Base-by-base conservation (phyloP, 2,888 invertebrate genomes). In the Drosophila niveifrons region DNA sequence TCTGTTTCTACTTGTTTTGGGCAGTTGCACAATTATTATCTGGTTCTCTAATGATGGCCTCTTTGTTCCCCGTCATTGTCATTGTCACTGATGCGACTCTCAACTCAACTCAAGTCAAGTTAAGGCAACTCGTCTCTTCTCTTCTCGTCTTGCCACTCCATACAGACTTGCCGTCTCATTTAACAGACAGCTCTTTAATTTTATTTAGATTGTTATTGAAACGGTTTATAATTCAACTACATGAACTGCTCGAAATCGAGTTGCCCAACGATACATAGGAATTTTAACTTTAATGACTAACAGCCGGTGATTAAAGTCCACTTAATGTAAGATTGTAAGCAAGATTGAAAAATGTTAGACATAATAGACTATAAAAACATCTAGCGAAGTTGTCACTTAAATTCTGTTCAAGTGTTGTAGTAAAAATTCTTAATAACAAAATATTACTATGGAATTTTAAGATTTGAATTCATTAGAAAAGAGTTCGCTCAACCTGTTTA, bases 161-260 rank as follows among this genome's bases (percentile, higher is more conserved):
- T n/a, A 23, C 23, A 47, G 59, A 66, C 66, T 73, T 51, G 47
- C 55, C 82, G 75, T 66, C 66, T 88, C 80, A 81, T 88, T 88
- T 82, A 79, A 81, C 82, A 76, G 43, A 65, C 64, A 66, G 63
- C 69, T 65, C 61, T 55, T 66, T 86, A 82, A 86, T 71, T 74
- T 67, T 44, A 65, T 82, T 82, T 74, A 71, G 68, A 87, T 84
- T 89, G 78, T 72, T 72, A 74, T 63, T 77, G 89, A 80, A 89
- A 88, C 69, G 77, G 66, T 76, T 76, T 43, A 17, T 29, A 9
- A n/a, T 28, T 41, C 23, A 15, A 10, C 39, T 41, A 4, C 1
- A 3, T 11, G 15, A n/a, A 43, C 39, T 34, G 9, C 3, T 23
- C 17, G 8, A 31, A 9, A 34, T 23, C 23, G 23, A 43, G 51